Base-by-base conservation (phyloP, 1,140 invertebrate species). In the Drosophila pseudoobscura region DNA sequence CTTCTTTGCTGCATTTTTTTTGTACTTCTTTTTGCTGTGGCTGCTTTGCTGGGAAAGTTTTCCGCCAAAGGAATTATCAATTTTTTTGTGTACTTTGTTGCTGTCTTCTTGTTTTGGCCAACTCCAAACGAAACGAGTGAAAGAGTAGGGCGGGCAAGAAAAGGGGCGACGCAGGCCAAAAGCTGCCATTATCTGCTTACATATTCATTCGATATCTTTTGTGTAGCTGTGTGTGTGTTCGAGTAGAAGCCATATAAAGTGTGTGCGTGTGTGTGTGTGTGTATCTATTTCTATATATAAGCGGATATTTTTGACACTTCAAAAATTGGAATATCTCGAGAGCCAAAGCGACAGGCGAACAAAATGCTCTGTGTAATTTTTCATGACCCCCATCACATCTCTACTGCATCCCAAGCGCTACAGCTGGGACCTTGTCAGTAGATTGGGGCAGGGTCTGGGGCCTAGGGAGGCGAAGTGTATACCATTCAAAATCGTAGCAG, bases 251-350 rank as follows among this genome's bases (percentile, higher is more conserved):
- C 54, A 65, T 66, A 61, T 61, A 75, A 53, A 29, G 29, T 29
- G 29, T 29, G 29, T 29, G 29, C 70, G 65, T 15, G 15, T 15
- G 29, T 29, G 29, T 73, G 72, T 56, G 53, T 66, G 54, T 35
- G 54, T 44, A 62, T 66, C 50, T 57, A 68, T 57, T 75, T 63
- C 59, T 49, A 73, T 62, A 64, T 22, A 75, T 85, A 87, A 75
- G 74, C 74, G 78, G 64, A 85, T 82, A 85, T 78, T 88, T 87
- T 88, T 87, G 83, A 82, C 82, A 87, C 83, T 87, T 88, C 71
- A 82, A 88, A 85, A 87, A 88, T 87, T 82, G 69, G 78, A 88
- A 82, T 80, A 87, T 82, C 82, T 78, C 64, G 68, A 68, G 69
- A 63, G 70, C 69, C 70, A 51, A 65, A 59, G 61, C 79, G 79